phyloP scores from a whole-genome alignment of 2,113 vertebrate genomes.

The Chitala chitala region DNA sequence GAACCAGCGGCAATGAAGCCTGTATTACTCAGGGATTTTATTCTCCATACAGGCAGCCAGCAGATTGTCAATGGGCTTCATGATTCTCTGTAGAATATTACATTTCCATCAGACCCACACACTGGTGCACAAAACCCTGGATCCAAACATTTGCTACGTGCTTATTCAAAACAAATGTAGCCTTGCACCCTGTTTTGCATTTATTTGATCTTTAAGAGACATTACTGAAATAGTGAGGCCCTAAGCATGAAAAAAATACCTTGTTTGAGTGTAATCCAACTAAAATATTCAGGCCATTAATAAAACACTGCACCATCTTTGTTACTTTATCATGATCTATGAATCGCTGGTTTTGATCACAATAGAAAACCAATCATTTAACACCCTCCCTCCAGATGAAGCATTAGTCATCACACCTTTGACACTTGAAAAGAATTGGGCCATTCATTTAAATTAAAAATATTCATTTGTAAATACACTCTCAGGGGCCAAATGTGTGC shows the following conservation, averaged over 20 bases:
- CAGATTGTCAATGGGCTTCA: neutral
- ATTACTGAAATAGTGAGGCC: no score
- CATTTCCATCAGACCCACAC: neutral
- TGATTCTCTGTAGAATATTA: neutral
- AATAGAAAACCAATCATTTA: conserved; percentile 72
- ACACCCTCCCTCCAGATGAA: conserved; percentile 59
- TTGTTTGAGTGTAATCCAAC: conserved; percentile 35
- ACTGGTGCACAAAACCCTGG: neutral
- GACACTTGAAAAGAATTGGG: conserved; percentile 64
- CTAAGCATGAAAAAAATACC: conserved; percentile 33
- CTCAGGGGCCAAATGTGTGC: conserved; percentile 53
- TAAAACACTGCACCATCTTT: conserved; percentile 52
- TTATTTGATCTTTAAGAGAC: neutral
- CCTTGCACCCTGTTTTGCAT: neutral
- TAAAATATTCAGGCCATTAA: conserved; percentile 53
- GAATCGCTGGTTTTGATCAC: conserved; percentile 70
- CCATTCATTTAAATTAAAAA: conserved; percentile 74
- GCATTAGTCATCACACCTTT: conserved; percentile 73
- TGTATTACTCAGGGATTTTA: conserved; percentile 6
- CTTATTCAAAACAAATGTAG: neutral
- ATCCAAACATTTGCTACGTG: neutral
- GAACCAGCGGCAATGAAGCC: neutral
- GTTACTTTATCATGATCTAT: conserved; percentile 71
- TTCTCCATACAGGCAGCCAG: neutral
- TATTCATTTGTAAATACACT: conserved; percentile 70